phyloP scores from a whole-genome alignment of 2,113 vertebrate species.

The Planiliza haematocheilus region DNA sequence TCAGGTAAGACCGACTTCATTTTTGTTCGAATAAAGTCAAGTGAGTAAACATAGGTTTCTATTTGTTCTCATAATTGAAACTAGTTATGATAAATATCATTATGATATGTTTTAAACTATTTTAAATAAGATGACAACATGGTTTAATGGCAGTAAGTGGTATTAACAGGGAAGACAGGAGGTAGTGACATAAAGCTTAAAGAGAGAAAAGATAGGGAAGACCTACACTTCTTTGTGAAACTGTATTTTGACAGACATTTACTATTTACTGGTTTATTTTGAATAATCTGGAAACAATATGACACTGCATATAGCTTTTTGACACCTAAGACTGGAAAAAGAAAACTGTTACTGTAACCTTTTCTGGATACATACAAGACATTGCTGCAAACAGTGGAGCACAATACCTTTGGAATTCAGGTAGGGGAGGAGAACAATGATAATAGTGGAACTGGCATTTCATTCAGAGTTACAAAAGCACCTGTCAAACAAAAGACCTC shows the following conservation, averaged over 20 bases:
- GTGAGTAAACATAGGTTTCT: background rate
- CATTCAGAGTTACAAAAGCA: slow-evolving; percentile 72
- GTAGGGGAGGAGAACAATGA: slow-evolving; percentile 72
- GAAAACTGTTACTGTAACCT: background rate
- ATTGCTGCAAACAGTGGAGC: slow-evolving; percentile 12
- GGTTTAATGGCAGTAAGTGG: slow-evolving; percentile 3
- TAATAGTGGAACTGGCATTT: slow-evolving; percentile 70
- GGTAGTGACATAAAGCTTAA: slow-evolving; percentile 3
- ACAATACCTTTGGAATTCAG: slow-evolving; percentile 65
- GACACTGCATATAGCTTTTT: too few species aligned
- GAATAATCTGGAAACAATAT: too few species aligned
- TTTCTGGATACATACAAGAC: background rate
- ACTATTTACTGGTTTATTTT: too few species aligned
- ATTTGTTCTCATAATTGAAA: background rate
- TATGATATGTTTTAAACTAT: background rate
- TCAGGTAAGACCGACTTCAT: slow-evolving; percentile 75
- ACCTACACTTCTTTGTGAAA: background rate
- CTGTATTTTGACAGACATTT: background rate
- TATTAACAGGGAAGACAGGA: slow-evolving; percentile 8
- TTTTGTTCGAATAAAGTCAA: slow-evolving; percentile 5
- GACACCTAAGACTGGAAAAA: too few species aligned
- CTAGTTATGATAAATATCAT: background rate
- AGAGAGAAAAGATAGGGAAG: slow-evolving; percentile 4
- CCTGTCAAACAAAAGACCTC: slow-evolving; percentile 69
- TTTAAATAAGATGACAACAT: background rate